Conservation (phyloP, 2,113 vertebrate species). For the Pluvianellus socialis region DNA sequence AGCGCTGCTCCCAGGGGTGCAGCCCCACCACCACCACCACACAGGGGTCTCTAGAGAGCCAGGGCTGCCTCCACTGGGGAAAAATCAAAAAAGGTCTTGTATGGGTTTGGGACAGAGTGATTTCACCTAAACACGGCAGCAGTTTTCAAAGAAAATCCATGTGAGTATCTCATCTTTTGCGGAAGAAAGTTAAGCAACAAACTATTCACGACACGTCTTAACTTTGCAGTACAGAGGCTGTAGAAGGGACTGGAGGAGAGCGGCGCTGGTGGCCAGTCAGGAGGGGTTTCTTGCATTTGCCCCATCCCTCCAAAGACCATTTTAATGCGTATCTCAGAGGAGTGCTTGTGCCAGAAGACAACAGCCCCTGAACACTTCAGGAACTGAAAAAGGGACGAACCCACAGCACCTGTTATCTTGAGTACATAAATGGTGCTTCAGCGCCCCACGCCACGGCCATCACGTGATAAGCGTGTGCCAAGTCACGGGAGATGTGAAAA, state of each 20-base stretch:
- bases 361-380: not conserved
- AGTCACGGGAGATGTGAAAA: not conserved
- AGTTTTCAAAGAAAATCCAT: not conserved
- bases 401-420: not conserved
- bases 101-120: not conserved
- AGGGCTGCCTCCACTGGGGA: not conserved
- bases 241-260: not conserved
- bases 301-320: accelerated
- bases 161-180: not conserved
- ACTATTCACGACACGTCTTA: not conserved
- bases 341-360: not conserved
- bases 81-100: not conserved
- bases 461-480: not conserved
- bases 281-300: not conserved
- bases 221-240: not conserved
- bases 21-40: not conserved
- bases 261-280: not conserved
- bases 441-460: not conserved
- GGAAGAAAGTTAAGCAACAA: not conserved
- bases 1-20: not conserved
- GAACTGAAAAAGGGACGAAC: not conserved
- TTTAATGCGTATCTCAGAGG: not conserved
- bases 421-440: not conserved
- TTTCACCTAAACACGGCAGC: not conserved
- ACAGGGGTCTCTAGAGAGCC: not conserved